Percentiles rank a stretch among this genome's conserved stretches.
Evolutionary conservation across 2,797 vertebrate genomes (phyloP).

Genomic region (Coccyzus lansbergi): DNA sequence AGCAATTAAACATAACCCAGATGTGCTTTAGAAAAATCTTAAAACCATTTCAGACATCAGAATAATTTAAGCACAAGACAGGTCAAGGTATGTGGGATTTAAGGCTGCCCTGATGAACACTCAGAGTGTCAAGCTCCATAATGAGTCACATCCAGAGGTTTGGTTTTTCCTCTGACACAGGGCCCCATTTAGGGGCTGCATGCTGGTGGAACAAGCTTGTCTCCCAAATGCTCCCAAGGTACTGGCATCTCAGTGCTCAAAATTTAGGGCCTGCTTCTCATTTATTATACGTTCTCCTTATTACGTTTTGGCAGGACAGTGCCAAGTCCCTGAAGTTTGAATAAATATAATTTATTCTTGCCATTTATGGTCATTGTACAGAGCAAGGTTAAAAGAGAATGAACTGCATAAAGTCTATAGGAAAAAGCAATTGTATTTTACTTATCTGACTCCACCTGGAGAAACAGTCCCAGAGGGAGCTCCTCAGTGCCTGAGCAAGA

Average conservation of each 20-base stretch:
- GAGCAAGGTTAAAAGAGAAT: not conserved
- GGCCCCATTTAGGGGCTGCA: not conserved
- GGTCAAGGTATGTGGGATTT: constrained; percentile 31
- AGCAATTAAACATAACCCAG: constrained; percentile 65
- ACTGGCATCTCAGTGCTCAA: not conserved
- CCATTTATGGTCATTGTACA: not conserved
- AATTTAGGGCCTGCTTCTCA: constrained; percentile 20
- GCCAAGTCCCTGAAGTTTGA: not conserved
- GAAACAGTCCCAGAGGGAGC: not conserved
- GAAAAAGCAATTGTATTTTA: not conserved
- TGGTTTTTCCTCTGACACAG: constrained; percentile 21
- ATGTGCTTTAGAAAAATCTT: constrained; percentile 59
- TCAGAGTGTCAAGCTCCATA: not conserved
- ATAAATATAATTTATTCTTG: constrained; percentile 33
- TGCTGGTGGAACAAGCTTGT: constrained; percentile 52
- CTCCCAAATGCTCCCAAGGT: not conserved
- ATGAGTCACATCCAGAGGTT: not conserved
- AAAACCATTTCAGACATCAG: constrained; percentile 30
- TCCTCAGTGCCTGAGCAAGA: rapidly evolving
- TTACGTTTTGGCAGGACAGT: not conserved
- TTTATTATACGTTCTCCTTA: not conserved
- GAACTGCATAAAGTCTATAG: not conserved
- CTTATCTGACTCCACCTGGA: constrained; percentile 3
- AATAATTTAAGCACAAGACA: constrained; percentile 41
- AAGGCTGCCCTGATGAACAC: not conserved